These are phyloP conservation scores for Triplophysa yarkandensis DNA, from an alignment of 2,797 vertebrate species.

Conservation along the genomic window DNA sequence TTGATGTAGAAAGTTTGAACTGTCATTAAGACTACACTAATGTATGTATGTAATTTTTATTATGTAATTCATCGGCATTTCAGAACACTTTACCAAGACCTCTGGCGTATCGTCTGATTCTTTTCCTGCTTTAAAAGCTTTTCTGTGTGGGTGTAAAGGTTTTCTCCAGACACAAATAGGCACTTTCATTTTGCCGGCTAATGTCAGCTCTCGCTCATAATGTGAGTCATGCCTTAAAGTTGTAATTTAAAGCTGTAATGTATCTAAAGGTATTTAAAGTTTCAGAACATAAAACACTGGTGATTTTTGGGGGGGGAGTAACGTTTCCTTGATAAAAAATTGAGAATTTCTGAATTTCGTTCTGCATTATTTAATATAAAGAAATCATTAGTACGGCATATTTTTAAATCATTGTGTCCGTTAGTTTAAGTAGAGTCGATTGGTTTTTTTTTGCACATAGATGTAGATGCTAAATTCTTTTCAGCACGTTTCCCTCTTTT, in stretches of 20 bases:
- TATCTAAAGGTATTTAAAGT: constrained; percentile 12
- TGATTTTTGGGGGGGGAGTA: background rate
- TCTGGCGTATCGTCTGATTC: constrained; percentile 50
- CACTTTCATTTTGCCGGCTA: constrained; percentile 41
- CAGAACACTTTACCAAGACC: constrained; percentile 37
- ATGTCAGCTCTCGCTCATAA: constrained; percentile 41
- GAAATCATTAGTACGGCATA: too few species aligned
- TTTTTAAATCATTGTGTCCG: too few species aligned
- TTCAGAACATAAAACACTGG: constrained; percentile 26
- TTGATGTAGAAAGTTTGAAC: constrained; percentile 14
- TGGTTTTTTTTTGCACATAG: too few species aligned
- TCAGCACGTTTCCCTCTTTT: too few species aligned
- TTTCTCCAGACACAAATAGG: constrained; percentile 35
- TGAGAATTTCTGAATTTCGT: too few species aligned
- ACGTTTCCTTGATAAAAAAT: too few species aligned
- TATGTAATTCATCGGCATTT: constrained; percentile 52
- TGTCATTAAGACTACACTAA: constrained; percentile 21
- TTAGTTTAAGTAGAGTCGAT: too few species aligned
- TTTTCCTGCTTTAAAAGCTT: constrained; percentile 51
- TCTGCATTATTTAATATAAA: too few species aligned
- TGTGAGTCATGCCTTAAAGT: constrained; percentile 46
- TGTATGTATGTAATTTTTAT: constrained; percentile 36
- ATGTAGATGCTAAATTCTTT: too few species aligned
- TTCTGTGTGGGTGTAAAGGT: constrained; percentile 42
- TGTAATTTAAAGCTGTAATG: constrained; percentile 26